Conservation (phyloP, 2,888 invertebrate genomes). For the Allophyes oxyacanthae region DNA sequence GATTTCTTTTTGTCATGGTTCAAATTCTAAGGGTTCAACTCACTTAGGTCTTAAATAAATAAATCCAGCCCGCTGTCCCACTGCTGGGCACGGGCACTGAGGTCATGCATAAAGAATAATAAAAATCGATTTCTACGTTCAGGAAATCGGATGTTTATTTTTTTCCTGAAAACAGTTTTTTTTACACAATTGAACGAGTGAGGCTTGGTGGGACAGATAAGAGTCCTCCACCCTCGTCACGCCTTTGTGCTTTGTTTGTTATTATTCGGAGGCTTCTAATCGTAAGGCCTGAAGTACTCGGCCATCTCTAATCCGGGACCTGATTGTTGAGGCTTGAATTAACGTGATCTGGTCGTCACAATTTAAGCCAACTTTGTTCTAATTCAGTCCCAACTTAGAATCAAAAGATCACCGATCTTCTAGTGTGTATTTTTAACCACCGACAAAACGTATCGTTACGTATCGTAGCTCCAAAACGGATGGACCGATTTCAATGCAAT, state of each 20-base stretch:
- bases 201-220: conserved; percentile 45
- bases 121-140: too few species aligned
- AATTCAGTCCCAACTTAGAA: conserved; percentile 9
- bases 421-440: too few species aligned
- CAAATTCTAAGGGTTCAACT: too few species aligned
- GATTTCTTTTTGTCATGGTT: too few species aligned
- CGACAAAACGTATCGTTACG: too few species aligned
- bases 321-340: conserved; percentile 54
- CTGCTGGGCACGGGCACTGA: too few species aligned
- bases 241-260: conserved; percentile 55
- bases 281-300: conserved; percentile 1
- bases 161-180: conserved; percentile 7
- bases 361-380: conserved; percentile 36
- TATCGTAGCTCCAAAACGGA: too few species aligned
- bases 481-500: too few species aligned
- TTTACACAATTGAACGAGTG: conserved; percentile 16
- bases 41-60: too few species aligned
- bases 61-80: too few species aligned
- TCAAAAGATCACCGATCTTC: too few species aligned
- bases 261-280: conserved; percentile 51
- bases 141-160: conserved; percentile 2
- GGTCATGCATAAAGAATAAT: too few species aligned
- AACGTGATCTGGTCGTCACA: conserved; percentile 42
- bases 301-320: conserved; percentile 46
- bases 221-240: conserved; percentile 55